These are phyloP conservation scores for Pectinophora gossypiella DNA, from an alignment of 1,140 invertebrate species.

Conservation along the genomic window DNA sequence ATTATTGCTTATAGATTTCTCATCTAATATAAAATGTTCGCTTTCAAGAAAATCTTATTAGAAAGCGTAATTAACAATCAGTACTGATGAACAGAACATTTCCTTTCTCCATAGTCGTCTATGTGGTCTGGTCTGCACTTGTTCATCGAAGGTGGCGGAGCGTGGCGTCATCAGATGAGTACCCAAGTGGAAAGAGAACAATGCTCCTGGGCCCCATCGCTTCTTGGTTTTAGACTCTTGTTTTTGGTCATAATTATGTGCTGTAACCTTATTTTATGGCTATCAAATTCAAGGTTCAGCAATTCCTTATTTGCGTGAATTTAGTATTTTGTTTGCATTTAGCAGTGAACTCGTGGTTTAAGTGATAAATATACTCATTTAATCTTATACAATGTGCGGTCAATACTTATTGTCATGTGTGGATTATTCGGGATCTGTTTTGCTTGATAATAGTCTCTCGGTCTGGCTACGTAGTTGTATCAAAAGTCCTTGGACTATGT, in stretches of 20 bases:
- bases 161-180: slow-evolving; percentile 56
- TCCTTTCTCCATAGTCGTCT: slow-evolving; percentile 10
- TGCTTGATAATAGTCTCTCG: too few species aligned
- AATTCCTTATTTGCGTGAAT: too few species aligned
- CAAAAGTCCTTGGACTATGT: too few species aligned
- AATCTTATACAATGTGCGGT: too few species aligned
- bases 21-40: not conserved
- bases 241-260: not conserved
- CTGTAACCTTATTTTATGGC: not conserved
- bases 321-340: too few species aligned
- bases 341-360: too few species aligned
- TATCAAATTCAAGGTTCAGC: too few species aligned
- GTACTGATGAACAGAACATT: slow-evolving; percentile 1
- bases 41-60: not conserved
- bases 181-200: slow-evolving; percentile 56
- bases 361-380: too few species aligned
- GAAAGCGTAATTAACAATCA: not conserved
- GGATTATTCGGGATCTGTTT: too few species aligned
- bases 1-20: too few species aligned
- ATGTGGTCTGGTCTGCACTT: slow-evolving; percentile 20
- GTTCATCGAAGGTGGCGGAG: slow-evolving; percentile 34
- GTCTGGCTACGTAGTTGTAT: too few species aligned
- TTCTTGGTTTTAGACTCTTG: slow-evolving; percentile 3
- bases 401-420: too few species aligned
- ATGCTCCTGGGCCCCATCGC: slow-evolving; percentile 34